phyloP scores from a whole-genome alignment of 1,140 invertebrate species.

The Ctenoplectra terminalis region DNA sequence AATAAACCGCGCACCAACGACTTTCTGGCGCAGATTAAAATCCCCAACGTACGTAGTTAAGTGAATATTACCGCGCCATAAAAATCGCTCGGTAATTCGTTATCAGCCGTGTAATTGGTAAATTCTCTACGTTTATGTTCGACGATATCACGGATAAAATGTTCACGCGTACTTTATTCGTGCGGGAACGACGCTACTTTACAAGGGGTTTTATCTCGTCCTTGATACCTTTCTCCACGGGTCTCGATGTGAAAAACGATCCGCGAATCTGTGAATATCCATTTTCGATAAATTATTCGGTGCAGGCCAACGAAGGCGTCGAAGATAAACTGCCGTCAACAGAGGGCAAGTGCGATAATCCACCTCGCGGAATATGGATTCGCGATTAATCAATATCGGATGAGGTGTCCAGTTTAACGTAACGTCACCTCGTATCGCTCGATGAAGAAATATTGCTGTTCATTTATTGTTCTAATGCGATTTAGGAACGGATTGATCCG shows the following conservation, averaged over 20 bases:
- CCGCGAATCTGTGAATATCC: neutral
- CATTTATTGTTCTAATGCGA: neutral
- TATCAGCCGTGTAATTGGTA: neutral
- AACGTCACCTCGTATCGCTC: neutral
- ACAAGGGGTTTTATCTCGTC: neutral
- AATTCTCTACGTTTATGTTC: neutral
- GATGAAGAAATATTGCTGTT: slow-evolving; percentile 8
- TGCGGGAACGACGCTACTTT: neutral
- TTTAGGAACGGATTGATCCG: too few species aligned
- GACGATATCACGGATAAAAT: neutral
- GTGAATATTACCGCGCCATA: neutral
- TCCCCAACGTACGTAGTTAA: neutral
- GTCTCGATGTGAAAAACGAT: neutral
- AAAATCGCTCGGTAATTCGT: neutral
- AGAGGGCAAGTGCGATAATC: slow-evolving; percentile 32
- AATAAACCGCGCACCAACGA: neutral
- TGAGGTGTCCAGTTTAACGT: neutral
- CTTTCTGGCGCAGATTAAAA: neutral
- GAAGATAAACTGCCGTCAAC: slow-evolving; percentile 35
- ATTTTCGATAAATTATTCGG: slow-evolving; percentile 41
- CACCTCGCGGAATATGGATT: slow-evolving; percentile 21
- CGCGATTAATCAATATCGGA: slow-evolving; percentile 48
- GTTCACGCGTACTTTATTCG: neutral
- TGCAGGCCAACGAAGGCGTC: neutral
- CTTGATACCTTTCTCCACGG: neutral